Base-by-base conservation (phyloP, 2,888 invertebrate species). In the Chrysomela aeneicollis region DNA sequence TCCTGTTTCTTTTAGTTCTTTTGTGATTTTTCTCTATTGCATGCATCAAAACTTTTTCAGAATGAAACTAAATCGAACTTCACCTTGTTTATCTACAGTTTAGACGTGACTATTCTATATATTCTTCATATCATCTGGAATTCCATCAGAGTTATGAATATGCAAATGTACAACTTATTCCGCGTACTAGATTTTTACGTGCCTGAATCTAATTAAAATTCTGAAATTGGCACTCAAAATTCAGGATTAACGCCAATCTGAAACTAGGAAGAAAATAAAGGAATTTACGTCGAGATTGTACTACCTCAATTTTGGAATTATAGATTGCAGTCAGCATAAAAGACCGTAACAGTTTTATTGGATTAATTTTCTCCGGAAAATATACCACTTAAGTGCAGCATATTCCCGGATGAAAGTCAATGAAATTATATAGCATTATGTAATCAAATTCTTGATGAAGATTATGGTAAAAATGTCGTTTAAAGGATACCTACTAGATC, bases 141-240 rank as follows among this genome's bases (percentile, higher is more conserved):
- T 10, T 35, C 10, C 10, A 6, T 9, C 3, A 10, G 10, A 42
- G 42, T 42, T 15, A 2, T 10, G 12, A 35, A 10, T 35, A 35
- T 42, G 42, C 15, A 15, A 42, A 42, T 15, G 15, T 15, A 1
- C 42, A 42, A 15, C 42, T 15, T n/a, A 42, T 15, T 42, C 3
- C 15, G 5, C 32, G 8, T 42, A 10, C 42, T 42, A 15, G 15
- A 42, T 42, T 35, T 35, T 35, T 19, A 19, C 9, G 12, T 2
- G 9, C 53, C 2, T 32, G n/a, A 55, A 55, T 55, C 32, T 37
- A 55, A 55, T 55, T 21, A 42, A 1, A 37, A 12, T n/a, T 35
- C 22, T 42, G 37, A 21, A 42, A 22, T 19, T 21, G 54, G 37
- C 42, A 55, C 17, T 55, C n/a, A 46, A 46, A 22, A 8, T 57